Evolutionary conservation across 2,888 invertebrate genomes (phyloP), one percentile per base, ranked within the genome.

Genomic region (Ephialtes manifestator): DNA sequence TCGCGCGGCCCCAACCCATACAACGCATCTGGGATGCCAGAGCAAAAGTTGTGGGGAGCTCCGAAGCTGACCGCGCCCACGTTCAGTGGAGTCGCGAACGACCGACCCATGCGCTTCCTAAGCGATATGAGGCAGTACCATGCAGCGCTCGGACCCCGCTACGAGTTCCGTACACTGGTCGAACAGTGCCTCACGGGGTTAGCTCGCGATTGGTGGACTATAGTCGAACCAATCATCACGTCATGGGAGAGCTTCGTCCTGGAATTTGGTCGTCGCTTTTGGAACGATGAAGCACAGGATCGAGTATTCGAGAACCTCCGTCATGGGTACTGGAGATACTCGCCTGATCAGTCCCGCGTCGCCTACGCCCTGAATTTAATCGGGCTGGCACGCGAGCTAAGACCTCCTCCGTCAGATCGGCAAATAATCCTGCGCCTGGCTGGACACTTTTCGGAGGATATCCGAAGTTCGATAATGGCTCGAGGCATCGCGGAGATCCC

Each of bases 311-410:
- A 60, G 4, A 60, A 60, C 11, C n/a, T 60, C 4, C 31, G 31
- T n/a, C 31, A 31, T n/a, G 60, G 60, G 1, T 60, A 31, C n/a
- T 31, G 31, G 15, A n/a, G 31, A 11, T n/a, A n/a, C 0, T n/a
- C 28, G 2, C 18, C 39, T 1, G 39, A 43, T 8, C 35, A 43
- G 11, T 60, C 28, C 8, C 46, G 63, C 0, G 11, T 39, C 0
- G 60, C 35, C 20, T 75, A 75, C 24, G 75, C 75, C 8, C 11
- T 53, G 1, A 46, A 43, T 8, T 10, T 46, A 4, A 75, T 75
- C 28, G 75, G 75, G 7, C 46, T 35, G 2, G 63, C 75, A n/a
- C 39, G 60, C 15, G 75, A 75, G 5, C 55, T 71, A 10, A 55
- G 18, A 15, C 53, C 51, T 18, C 18, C 31, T 8, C 35, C 5